Conservation (phyloP, 1,140 invertebrate genomes). For the Sesamia nonagrioides region DNA sequence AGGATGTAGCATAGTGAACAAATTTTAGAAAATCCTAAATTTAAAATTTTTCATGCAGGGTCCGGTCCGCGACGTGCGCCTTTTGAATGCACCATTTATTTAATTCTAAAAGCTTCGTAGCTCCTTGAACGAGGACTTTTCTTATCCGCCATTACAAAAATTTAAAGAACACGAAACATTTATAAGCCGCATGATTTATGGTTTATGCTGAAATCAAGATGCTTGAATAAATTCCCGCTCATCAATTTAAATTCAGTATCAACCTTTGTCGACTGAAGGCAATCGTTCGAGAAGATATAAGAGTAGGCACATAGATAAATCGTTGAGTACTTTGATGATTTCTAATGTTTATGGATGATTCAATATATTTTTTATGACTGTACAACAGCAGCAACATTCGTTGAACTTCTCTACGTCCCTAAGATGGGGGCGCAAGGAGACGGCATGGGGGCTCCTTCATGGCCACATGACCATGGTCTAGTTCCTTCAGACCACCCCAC, state of each 20-base stretch:
- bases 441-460: no score
- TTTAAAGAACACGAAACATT: slow-evolving; percentile 46
- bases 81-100: slow-evolving; percentile 9
- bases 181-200: slow-evolving; percentile 48
- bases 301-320: slow-evolving; percentile 16
- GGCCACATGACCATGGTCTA: no score
- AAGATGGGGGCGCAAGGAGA: no score
- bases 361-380: not conserved
- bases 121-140: slow-evolving; percentile 28
- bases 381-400: no score
- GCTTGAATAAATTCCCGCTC: slow-evolving; percentile 49
- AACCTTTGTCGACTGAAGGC: slow-evolving; percentile 46
- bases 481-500: no score
- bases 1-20: not conserved
- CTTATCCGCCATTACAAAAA: slow-evolving; percentile 28
- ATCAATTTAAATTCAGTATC: slow-evolving; percentile 53
- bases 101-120: not conserved
- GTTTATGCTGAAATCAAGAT: slow-evolving; percentile 48
- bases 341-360: slow-evolving; percentile 20
- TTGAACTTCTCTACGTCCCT: no score
- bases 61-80: not conserved
- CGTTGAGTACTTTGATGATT: slow-evolving; percentile 10
- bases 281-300: slow-evolving; percentile 46
- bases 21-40: not conserved
- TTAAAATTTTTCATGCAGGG: not conserved